Evolutionary conservation across 2,797 vertebrate species (phyloP).

Genomic region (Pangasius sanitwongsei): DNA sequence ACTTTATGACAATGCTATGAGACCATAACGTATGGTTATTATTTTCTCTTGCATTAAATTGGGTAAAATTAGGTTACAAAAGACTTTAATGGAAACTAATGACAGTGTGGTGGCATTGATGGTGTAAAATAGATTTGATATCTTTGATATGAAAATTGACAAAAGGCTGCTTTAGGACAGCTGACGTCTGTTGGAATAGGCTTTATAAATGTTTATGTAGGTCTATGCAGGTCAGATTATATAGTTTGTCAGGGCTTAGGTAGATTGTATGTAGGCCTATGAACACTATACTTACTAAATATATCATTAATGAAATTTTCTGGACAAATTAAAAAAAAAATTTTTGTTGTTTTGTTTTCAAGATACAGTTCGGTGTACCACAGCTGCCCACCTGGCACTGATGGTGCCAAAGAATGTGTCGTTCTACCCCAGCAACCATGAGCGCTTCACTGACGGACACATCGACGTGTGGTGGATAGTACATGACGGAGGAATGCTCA

Average conservation of each 20-base stretch:
- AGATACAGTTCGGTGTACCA: conserved; percentile 97
- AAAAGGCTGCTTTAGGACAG: not conserved
- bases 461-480: conserved; percentile 99
- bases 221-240: not conserved
- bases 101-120: not conserved
- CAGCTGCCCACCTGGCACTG: conserved; percentile 92
- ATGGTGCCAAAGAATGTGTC: conserved; percentile 98
- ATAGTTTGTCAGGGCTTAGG: not conserved
- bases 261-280: not conserved
- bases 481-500: conserved; percentile 97
- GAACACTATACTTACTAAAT: not conserved
- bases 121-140: not conserved
- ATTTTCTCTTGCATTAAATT: not conserved
- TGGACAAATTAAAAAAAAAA: not conserved
- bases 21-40: not conserved
- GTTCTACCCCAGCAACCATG: conserved; percentile 96
- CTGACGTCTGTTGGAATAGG: not conserved
- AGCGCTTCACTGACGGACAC: conserved; percentile 94
- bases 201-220: not conserved
- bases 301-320: not conserved
- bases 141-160: not conserved
- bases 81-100: not conserved
- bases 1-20: not conserved
- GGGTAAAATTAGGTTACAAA: not conserved
- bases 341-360: conserved; percentile 14